These are phyloP conservation scores for Cervus canadensis DNA, from an alignment of 2,113 vertebrate genomes.

Conservation along the genomic window DNA sequence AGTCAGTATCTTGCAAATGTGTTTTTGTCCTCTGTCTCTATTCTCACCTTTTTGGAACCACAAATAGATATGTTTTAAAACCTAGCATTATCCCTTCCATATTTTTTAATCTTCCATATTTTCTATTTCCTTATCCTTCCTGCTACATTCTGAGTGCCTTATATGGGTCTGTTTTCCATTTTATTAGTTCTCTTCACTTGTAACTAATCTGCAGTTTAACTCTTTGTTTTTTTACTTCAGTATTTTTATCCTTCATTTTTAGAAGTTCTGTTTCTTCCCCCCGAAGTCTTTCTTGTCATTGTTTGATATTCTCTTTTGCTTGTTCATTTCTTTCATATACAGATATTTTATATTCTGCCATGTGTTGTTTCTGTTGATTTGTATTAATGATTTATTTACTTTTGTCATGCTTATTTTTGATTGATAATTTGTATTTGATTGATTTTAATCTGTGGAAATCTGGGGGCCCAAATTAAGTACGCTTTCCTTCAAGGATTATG, in stretches of 20 bases:
- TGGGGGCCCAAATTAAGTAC: background rate
- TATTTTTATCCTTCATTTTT: constrained; percentile 6
- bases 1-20: background rate
- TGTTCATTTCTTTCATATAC: background rate
- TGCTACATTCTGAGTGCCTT: background rate
- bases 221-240: background rate
- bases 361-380: background rate
- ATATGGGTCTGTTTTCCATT: background rate
- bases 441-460: background rate
- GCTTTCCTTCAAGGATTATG: background rate
- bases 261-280: background rate
- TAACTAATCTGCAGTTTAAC: background rate
- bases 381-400: background rate
- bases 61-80: background rate
- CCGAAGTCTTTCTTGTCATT: background rate
- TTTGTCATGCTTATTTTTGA: background rate
- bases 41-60: background rate
- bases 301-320: background rate
- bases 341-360: constrained; percentile 5
- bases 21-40: background rate
- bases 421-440: background rate
- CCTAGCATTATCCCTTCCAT: background rate
- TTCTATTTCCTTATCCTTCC: background rate
- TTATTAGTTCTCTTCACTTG: background rate
- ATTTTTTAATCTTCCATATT: background rate